Evolutionary conservation across 2,797 vertebrate species (phyloP).

Genomic region (Tachyglossus aculeatus): DNA sequence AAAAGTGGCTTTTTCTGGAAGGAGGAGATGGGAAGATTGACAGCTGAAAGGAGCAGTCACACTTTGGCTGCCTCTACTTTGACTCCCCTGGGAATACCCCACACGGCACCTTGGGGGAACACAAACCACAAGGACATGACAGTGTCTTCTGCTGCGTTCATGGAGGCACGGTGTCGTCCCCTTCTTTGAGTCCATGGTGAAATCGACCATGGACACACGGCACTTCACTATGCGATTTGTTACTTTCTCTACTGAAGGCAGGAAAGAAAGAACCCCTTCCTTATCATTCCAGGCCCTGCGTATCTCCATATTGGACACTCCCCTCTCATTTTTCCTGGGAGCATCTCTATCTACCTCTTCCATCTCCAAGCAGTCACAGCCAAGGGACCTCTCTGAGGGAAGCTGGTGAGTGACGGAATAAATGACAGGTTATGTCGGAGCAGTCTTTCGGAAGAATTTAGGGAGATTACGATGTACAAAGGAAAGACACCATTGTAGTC

Average conservation of each 20-base stretch:
- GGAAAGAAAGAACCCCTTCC: background rate
- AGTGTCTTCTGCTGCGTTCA: too few species aligned
- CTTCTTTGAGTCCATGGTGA: too few species aligned
- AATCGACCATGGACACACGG: background rate
- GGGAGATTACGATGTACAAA: constrained; percentile 48
- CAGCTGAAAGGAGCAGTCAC: too few species aligned
- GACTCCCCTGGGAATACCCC: too few species aligned
- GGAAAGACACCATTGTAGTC: constrained; percentile 51
- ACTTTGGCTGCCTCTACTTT: too few species aligned
- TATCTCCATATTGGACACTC: constrained; percentile 7
- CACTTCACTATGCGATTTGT: fast-evolving
- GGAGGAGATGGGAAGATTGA: too few species aligned
- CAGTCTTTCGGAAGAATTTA: constrained; percentile 46
- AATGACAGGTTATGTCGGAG: constrained; percentile 65
- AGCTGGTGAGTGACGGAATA: constrained; percentile 60
- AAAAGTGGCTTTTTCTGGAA: too few species aligned
- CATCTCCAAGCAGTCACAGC: constrained; percentile 54
- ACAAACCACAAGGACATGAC: too few species aligned
- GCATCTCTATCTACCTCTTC: constrained; percentile 34
- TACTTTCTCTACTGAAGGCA: fast-evolving
- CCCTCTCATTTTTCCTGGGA: constrained; percentile 38
- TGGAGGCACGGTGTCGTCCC: too few species aligned
- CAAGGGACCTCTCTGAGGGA: constrained; percentile 48
- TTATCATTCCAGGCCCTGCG: background rate
- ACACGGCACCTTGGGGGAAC: too few species aligned